These are phyloP conservation scores for Drosophila melanosoma DNA, from an alignment of 2,888 invertebrate genomes.

Conservation along the genomic window DNA sequence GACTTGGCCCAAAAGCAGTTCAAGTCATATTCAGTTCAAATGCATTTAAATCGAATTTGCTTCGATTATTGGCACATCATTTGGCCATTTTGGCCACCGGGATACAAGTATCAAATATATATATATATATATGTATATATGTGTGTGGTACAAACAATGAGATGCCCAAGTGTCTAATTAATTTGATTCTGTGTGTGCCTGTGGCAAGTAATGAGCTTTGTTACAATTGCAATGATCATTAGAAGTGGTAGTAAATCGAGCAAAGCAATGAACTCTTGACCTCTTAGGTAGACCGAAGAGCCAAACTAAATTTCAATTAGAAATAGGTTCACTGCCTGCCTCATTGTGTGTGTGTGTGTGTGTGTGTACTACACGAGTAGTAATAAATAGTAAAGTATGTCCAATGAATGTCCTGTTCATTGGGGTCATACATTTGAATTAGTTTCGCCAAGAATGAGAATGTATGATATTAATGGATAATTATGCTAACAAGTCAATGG, in stretches of 20 bases:
- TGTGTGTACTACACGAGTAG: background rate
- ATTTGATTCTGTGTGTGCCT: slow-evolving; percentile 26
- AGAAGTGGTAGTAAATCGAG: slow-evolving; percentile 15
- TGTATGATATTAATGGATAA: slow-evolving; percentile 76
- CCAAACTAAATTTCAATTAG: slow-evolving; percentile 79
- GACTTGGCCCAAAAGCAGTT: no score
- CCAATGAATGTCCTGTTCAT: slow-evolving; percentile 60
- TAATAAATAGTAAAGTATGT: slow-evolving; percentile 36
- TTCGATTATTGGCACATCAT: background rate
- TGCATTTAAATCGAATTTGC: background rate
- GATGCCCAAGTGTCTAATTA: slow-evolving; percentile 43
- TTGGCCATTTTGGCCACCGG: background rate
- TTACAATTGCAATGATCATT: slow-evolving; percentile 40
- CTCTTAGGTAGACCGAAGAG: slow-evolving; percentile 22
- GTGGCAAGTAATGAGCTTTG: slow-evolving; percentile 27
- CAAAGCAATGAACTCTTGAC: slow-evolving; percentile 48
- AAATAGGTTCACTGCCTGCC: background rate
- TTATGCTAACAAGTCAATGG: slow-evolving; percentile 76
- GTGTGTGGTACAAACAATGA: background rate
- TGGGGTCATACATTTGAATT: slow-evolving; percentile 66
- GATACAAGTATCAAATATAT: background rate
- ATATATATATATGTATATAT: background rate
- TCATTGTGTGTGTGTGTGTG: background rate
- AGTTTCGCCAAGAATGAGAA: slow-evolving; percentile 66
- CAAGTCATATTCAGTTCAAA: background rate